A percentile compares a stretch with the other conserved stretches of the same genome.
These are phyloP conservation scores for Drosophila micromelanica DNA, from an alignment of 1,140 invertebrate genomes.

Conservation along the genomic window DNA sequence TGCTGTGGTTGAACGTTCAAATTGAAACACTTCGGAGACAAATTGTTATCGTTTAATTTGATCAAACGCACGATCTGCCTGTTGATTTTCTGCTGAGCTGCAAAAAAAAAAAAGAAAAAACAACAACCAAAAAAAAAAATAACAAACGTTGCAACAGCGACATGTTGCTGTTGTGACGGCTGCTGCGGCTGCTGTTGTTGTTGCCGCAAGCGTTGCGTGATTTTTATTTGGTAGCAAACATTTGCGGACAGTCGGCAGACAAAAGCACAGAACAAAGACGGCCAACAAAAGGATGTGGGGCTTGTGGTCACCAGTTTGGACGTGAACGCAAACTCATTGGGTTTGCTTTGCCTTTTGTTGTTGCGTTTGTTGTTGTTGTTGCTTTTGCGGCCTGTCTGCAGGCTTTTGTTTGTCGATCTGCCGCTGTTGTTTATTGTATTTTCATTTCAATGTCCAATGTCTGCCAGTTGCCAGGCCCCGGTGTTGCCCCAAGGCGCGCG, in stretches of 20 bases:
- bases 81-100: conserved; percentile 65
- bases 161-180: conserved; percentile 46
- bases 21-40: conserved; percentile 84
- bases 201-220: conserved; percentile 64
- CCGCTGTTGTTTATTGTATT: conserved; percentile 64
- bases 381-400: conserved; percentile 54
- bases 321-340: conserved; percentile 10
- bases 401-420: conserved; percentile 66
- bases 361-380: conserved; percentile 32
- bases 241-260: conserved; percentile 56
- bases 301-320: conserved; percentile 41
- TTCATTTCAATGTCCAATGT: conserved; percentile 76
- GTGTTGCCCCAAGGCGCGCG: conserved; percentile 33
- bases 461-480: conserved; percentile 29
- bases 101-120: conserved; percentile 10
- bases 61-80: conserved; percentile 83
- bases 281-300: conserved; percentile 67
- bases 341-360: conserved; percentile 19
- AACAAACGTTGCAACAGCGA: conserved; percentile 34
- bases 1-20: conserved; percentile 59
- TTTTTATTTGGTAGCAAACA: conserved; percentile 77
- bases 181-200: conserved; percentile 33
- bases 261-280: conserved; percentile 61
- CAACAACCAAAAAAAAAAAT: background rate
- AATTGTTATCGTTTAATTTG: conserved; percentile 84